Evolutionary conservation across 1,140 invertebrate genomes (phyloP), one percentile per base, ranked within the genome.

Genomic region (Heliconius nattereri): DNA sequence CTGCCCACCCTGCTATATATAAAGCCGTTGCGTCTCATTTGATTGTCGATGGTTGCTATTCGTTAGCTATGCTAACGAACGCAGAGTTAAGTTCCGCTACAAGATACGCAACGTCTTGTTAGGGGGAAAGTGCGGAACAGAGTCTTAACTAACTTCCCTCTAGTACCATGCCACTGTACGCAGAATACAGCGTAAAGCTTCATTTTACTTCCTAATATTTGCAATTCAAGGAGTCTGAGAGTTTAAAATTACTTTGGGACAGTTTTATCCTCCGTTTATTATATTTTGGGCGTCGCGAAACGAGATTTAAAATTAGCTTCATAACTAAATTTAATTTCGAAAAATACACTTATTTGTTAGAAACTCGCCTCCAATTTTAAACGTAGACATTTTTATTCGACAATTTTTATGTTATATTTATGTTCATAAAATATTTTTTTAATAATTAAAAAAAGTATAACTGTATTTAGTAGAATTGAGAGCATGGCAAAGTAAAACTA

Each of bases 121-220:
- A 7, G n/a, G 8, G 8, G n/a, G 2, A 57, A 57, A 57, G 3
- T 57, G 7, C 5, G 16, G 19, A 54, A n/a, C 3, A 19, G 52
- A 54, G 5, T 11, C 2, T 57, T 57, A 57, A 57, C 7, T 23
- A 57, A 2, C 7, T 23, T 57, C 54, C 8, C 54, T 57, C n/a
- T 23, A 11, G 1, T 23, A 57, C 20, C 0, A n/a, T 57, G 54
- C 6, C 7, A 2, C 54, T 57, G 8, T 57, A 11, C 20, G 54
- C 54, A 80, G 82, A 86, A 89, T 87, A 89, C 84, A 89, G 84
- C 85, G 87, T 86, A 83, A 45, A 45, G 85, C 82, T 89, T 85
- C 87, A 89, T 85, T 89, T 85, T 87, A 88, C 86, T 87, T 86
- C 80, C 82, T 84, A 85, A 82, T 84, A 91, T 91, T 91, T 90